Evolutionary conservation across 2,888 invertebrate genomes (phyloP).

Genomic region (Pollenia angustigena): DNA sequence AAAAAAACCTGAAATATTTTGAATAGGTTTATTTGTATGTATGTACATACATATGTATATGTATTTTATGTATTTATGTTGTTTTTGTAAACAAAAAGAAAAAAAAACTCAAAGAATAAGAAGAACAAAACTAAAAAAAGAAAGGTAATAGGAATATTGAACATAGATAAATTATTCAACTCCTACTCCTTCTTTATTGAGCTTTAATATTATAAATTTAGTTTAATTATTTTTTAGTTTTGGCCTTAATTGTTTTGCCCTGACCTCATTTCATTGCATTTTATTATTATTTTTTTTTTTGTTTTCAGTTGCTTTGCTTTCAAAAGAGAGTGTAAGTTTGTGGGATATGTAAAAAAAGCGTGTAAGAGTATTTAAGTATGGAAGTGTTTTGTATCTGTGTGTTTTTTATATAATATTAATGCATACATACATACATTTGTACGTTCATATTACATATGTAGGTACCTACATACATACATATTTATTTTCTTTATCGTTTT

Average conservation of each 20-base stretch:
- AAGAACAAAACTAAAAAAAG: background rate
- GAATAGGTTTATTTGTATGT: background rate
- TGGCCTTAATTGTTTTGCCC: slow-evolving; percentile 73
- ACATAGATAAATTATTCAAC: slow-evolving; percentile 10
- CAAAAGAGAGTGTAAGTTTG: slow-evolving; percentile 60
- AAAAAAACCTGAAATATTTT: slow-evolving; percentile 9
- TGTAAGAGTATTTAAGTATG: slow-evolving; percentile 9
- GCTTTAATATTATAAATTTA: slow-evolving; percentile 28
- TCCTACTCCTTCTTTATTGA: slow-evolving; percentile 6
- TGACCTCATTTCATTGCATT: slow-evolving; percentile 65
- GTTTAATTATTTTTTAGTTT: slow-evolving; percentile 44
- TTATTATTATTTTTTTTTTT: background rate
- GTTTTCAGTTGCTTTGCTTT: slow-evolving; percentile 25
- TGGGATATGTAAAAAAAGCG: slow-evolving; percentile 3
- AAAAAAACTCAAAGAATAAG: background rate
- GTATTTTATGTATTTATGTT: no score
- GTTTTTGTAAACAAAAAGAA: background rate
- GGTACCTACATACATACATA: background rate
- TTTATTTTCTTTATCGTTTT: slow-evolving; percentile 41
- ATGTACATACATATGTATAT: background rate
- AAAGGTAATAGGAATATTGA: background rate
- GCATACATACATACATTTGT: background rate
- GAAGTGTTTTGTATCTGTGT: background rate
- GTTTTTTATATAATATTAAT: slow-evolving; percentile 1
- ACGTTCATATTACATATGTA: background rate